A percentile compares a stretch with the other conserved stretches of the same genome.
Evolutionary conservation across 2,888 invertebrate genomes (phyloP).

Genomic region (Falcaria lacertinaria): DNA sequence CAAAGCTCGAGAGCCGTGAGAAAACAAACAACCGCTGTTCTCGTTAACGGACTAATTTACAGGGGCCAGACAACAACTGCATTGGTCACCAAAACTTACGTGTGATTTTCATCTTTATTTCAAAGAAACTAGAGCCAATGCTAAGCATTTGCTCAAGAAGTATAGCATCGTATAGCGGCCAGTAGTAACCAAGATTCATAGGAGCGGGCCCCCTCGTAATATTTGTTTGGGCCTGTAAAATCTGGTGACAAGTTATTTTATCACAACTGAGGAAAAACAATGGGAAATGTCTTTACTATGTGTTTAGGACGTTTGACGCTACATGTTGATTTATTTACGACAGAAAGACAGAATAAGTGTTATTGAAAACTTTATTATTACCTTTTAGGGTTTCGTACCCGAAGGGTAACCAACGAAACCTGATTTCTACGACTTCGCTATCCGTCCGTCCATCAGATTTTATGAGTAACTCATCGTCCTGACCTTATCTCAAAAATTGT

Average conservation of each 20-base stretch:
- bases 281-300: constrained; percentile 30
- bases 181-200: constrained; percentile 7
- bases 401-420: too few relatives aligned
- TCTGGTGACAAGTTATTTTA: constrained; percentile 29
- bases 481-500: too few relatives aligned
- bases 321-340: constrained; percentile 7
- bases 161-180: too few relatives aligned
- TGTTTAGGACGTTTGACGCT: constrained; percentile 28
- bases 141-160: constrained; percentile 13
- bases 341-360: too few relatives aligned
- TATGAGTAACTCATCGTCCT: too few relatives aligned
- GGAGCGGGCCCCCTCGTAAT: constrained; percentile 20
- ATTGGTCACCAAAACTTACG: constrained; percentile 32
- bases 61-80: constrained; percentile 34
- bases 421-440: too few relatives aligned
- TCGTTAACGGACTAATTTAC: constrained; percentile 55
- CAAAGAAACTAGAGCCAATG: constrained; percentile 16
- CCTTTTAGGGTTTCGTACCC: too few relatives aligned
- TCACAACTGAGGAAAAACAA: constrained; percentile 31
- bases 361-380: too few relatives aligned
- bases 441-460: too few relatives aligned
- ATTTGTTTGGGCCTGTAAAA: constrained; percentile 38
- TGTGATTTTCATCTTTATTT: constrained; percentile 24
- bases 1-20: constrained; percentile 57
- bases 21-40: constrained; percentile 62